Conservation (phyloP, 2,888 invertebrate species). For the Sesia bembeciformis region DNA sequence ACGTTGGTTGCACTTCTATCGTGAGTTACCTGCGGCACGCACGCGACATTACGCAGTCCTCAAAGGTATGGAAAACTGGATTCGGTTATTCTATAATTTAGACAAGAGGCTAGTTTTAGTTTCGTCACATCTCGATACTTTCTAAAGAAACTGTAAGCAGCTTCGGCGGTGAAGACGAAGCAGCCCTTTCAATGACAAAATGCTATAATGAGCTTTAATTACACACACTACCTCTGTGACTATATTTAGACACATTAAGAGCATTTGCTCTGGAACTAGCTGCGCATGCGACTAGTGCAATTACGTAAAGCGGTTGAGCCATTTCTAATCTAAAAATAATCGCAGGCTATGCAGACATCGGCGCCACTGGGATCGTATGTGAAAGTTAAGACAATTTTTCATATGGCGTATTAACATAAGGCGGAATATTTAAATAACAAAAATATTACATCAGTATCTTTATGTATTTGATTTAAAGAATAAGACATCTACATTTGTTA, state of each 20-base stretch:
- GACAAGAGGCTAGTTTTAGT: slow-evolving; percentile 50
- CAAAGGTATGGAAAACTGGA: slow-evolving; percentile 44
- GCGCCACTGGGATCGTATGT: slow-evolving; percentile 67
- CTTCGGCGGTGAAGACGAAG: slow-evolving; percentile 43
- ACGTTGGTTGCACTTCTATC: slow-evolving; percentile 8
- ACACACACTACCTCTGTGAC: slow-evolving; percentile 62
- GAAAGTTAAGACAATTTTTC: slow-evolving; percentile 66
- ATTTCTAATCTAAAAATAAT: slow-evolving; percentile 76
- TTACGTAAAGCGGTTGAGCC: slow-evolving; percentile 74
- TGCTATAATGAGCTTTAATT: slow-evolving; percentile 73
- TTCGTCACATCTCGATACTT: slow-evolving; percentile 68
- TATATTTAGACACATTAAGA: slow-evolving; percentile 67
- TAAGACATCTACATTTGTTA: no score
- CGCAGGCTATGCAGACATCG: slow-evolving; percentile 65
- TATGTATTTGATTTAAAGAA: no score
- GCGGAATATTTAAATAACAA: not conserved
- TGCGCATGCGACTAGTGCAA: slow-evolving; percentile 68
- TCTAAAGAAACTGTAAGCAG: slow-evolving; percentile 65
- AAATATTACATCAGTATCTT: not conserved
- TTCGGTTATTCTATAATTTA: slow-evolving; percentile 50
- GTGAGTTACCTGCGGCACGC: slow-evolving; percentile 51
- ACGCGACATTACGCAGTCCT: slow-evolving; percentile 53
- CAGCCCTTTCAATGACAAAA: slow-evolving; percentile 65
- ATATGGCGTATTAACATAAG: slow-evolving; percentile 4
- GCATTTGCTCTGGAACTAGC: slow-evolving; percentile 54